Conservation (phyloP, 2,888 invertebrate species). For the Kuschelorhynchus macadamiae region DNA sequence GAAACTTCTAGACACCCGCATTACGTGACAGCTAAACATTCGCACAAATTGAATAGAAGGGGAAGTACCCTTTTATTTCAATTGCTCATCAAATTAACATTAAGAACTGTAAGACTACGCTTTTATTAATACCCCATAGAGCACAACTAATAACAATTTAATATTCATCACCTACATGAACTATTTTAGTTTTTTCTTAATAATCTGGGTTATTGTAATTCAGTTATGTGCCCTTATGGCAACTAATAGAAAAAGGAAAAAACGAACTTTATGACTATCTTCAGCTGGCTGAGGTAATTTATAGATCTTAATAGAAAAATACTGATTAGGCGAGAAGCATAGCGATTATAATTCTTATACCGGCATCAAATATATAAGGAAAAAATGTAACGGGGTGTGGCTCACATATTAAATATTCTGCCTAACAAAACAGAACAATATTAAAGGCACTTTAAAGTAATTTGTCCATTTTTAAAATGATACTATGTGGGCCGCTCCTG, state of each 20-base stretch:
- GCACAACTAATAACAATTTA: slow-evolving; percentile 38
- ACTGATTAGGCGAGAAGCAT: slow-evolving; percentile 34
- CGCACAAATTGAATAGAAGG: no score
- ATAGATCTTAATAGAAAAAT: slow-evolving; percentile 41
- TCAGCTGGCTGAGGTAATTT: slow-evolving; percentile 45
- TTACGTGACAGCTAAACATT: no score
- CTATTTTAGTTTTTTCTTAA: slow-evolving; percentile 44
- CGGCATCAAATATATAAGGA: slow-evolving; percentile 25
- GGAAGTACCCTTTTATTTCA: neutral
- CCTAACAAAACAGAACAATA: slow-evolving; percentile 20
- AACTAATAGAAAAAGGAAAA: slow-evolving; percentile 32
- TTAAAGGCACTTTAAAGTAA: slow-evolving; percentile 7
- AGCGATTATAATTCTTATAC: slow-evolving; percentile 35
- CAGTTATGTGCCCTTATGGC: slow-evolving; percentile 50
- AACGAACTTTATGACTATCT: slow-evolving; percentile 34
- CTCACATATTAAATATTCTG: slow-evolving; percentile 23
- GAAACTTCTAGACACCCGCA: no score
- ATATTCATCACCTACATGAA: slow-evolving; percentile 48
- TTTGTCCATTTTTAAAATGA: slow-evolving; percentile 8
- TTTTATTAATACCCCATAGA: slow-evolving; percentile 43
- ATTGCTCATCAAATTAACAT: neutral
- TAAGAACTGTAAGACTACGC: slow-evolving; percentile 26
- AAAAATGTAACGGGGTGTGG: slow-evolving; percentile 19
- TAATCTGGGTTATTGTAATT: slow-evolving; percentile 51
- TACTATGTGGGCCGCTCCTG: slow-evolving; percentile 23